These are phyloP conservation scores for Scrobipalpa atriplicella DNA, from an alignment of 2,888 invertebrate genomes.

Conservation along the genomic window DNA sequence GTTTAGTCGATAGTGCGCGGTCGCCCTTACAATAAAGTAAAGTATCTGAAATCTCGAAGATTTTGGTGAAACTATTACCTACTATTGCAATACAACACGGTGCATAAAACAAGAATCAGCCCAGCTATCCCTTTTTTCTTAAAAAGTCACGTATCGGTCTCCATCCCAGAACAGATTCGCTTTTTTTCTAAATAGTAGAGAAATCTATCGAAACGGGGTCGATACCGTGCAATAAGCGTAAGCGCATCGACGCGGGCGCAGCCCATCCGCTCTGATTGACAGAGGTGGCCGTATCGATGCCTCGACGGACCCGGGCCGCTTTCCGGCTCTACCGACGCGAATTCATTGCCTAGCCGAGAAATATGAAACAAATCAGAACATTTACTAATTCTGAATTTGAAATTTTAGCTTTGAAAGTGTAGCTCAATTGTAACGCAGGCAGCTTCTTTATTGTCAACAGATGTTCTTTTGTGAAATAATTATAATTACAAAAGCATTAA, in stretches of 20 bases:
- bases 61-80: neutral
- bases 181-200: conserved; percentile 9
- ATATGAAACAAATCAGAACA: conserved; percentile 52
- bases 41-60: too few relatives aligned
- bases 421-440: too few relatives aligned
- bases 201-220: conserved; percentile 54
- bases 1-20: too few relatives aligned
- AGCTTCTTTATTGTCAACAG: too few relatives aligned
- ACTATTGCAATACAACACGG: neutral
- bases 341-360: conserved; percentile 44
- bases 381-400: conserved; percentile 36
- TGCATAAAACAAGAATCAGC: neutral
- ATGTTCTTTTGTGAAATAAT: neutral
- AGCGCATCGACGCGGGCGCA: conserved; percentile 50
- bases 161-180: neutral
- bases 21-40: too few relatives aligned
- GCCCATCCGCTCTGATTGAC: conserved; percentile 72
- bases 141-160: neutral
- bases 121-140: neutral
- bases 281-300: conserved; percentile 55
- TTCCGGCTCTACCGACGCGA: conserved; percentile 57
- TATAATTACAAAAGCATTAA: neutral
- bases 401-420: neutral
- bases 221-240: conserved; percentile 64
- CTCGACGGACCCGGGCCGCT: conserved; percentile 60